Conservation (phyloP, 2,797 vertebrate genomes). For the Sebastes reedi region DNA sequence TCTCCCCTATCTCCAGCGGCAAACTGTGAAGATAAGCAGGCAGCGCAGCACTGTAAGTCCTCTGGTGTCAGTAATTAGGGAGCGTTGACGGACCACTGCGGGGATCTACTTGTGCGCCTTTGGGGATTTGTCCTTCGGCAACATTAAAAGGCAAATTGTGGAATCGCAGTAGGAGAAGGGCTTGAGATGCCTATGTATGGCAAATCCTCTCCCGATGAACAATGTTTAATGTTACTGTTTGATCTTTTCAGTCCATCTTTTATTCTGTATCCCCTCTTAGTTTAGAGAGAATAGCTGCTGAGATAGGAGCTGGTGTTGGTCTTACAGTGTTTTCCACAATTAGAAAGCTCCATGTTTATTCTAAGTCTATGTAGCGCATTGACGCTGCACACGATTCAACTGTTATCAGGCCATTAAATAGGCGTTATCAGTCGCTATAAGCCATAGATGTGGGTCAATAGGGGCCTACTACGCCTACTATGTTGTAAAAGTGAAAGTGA, state of each 20-base stretch:
- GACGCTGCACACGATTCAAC: not conserved
- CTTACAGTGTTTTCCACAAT: not conserved
- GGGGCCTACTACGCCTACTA: too few relatives aligned
- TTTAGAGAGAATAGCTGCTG: conserved; percentile 26
- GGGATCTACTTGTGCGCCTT: conserved; percentile 68
- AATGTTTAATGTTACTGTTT: conserved; percentile 64
- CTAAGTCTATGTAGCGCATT: not conserved
- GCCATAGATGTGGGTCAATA: too few relatives aligned
- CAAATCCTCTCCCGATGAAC: conserved; percentile 64
- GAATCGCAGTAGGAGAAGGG: conserved; percentile 55
- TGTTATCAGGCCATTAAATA: too few relatives aligned
- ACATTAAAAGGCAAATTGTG: conserved; percentile 73
- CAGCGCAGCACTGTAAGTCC: conserved; percentile 68
- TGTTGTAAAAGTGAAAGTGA: too few relatives aligned
- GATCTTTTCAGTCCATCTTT: conserved; percentile 57
- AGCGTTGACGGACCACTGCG: conserved; percentile 63
- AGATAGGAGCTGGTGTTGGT: conserved; percentile 19
- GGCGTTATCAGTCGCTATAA: too few relatives aligned
- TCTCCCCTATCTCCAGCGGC: conserved; percentile 56
- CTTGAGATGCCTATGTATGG: conserved; percentile 52
- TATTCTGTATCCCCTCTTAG: conserved; percentile 55
- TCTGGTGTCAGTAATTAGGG: conserved; percentile 75
- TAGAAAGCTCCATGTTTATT: not conserved
- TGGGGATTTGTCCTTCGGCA: conserved; percentile 75
- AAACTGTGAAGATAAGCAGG: conserved; percentile 61